phyloP scores from a whole-genome alignment of 2,113 vertebrate genomes.

The Microcebus murinus region DNA sequence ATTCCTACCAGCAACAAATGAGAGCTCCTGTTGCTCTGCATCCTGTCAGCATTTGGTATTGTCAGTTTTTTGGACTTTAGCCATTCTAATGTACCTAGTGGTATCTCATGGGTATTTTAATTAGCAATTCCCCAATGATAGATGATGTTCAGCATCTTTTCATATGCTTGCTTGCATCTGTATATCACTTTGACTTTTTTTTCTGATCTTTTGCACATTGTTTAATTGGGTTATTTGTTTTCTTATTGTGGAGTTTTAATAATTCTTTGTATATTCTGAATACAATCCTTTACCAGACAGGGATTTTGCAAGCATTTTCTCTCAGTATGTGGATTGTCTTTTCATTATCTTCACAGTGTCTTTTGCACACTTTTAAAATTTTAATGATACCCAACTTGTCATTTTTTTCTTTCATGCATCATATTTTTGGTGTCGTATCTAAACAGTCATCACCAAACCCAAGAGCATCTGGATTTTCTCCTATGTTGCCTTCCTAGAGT shows the following conservation, averaged over 20 bases:
- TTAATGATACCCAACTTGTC: not conserved
- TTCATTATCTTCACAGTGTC: not conserved
- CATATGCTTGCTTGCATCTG: not conserved
- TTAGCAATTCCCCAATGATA: not conserved
- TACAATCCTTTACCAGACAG: not conserved
- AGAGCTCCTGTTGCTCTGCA: not conserved
- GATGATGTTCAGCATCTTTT: not conserved
- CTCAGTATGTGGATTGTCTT: not conserved
- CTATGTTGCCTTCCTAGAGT: not conserved
- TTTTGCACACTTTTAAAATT: not conserved
- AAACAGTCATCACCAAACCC: not conserved
- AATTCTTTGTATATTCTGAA: not conserved
- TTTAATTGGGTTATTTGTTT: not conserved
- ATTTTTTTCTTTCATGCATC: not conserved
- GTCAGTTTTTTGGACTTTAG: not conserved
- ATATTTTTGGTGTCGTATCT: not conserved
- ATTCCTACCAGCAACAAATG: not conserved
- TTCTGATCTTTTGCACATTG: not conserved
- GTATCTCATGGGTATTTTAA: not conserved
- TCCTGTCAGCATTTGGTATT: not conserved
- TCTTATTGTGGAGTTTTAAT: not conserved
- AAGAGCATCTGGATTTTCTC: not conserved
- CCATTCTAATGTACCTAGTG: not conserved
- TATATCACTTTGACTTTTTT: not conserved
- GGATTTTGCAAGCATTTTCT: not conserved